Evolutionary conservation across 2,888 invertebrate genomes (phyloP), one percentile per base, ranked within the genome.

Genomic region (Acutogordius australiensis): DNA sequence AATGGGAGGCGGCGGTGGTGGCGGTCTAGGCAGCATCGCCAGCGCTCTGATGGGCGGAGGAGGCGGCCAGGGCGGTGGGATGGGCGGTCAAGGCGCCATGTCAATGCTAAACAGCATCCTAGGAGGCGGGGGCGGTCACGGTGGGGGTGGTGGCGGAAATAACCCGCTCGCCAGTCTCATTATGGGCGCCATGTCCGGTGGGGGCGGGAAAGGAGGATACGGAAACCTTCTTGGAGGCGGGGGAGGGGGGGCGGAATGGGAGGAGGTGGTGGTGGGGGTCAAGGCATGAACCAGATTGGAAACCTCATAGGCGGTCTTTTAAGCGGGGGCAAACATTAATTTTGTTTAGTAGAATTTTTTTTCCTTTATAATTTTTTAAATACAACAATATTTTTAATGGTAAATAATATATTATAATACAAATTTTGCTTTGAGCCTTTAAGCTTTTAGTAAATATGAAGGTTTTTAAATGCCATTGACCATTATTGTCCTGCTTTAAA

Each of bases 131-230:
- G 37, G 37, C 37, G 37, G 37, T 13, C 37, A 37, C 8, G 51
- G 51, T n/a, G 51, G 51, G 23, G 51, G 51, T 51, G 51, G 26
- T 23, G n/a, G 44, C n/a, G 44, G 44, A 37, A 37, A 37, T n/a
- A 13, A 37, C 44, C 44, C 8, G n/a, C 44, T n/a, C 8, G n/a
- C 8, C 44, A n/a, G 44, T 13, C 8, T 8, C 44, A 13, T 13
- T n/a, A n/a, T 8, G 44, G 44, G n/a, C n/a, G 44, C 44, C n/a
- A 37, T 8, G 8, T 8, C 8, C 44, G 44, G 44, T 37, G 44
- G 44, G 8, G 44, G 44, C n/a, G 44, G 44, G 44, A n/a, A 37
- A 13, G n/a, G 44, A 8, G 44, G 44, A 13, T 13, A 37, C 44
- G 44, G 44, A 8, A 37, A 37, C n/a, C 8, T 13, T 37, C 8